These are phyloP conservation scores for Peromyscus leucopus DNA, from an alignment of 2,113 vertebrate genomes.

Conservation along the genomic window DNA sequence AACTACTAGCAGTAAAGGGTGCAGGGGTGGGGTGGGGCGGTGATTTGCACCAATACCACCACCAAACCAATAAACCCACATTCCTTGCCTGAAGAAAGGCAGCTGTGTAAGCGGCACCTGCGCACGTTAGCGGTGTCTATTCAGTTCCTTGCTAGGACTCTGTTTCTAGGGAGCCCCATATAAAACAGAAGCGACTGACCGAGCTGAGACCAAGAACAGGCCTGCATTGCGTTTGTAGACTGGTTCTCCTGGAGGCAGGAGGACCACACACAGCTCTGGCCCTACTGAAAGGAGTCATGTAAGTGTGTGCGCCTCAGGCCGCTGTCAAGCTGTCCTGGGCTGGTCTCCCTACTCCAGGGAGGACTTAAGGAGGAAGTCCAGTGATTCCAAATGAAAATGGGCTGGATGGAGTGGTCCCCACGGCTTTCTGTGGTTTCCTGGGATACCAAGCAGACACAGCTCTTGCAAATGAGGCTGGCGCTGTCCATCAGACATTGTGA, in stretches of 20 bases:
- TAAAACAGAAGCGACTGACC: not conserved
- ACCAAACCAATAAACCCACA: not conserved
- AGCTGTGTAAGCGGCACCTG: not conserved
- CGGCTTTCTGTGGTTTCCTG: not conserved
- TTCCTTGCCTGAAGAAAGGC: not conserved
- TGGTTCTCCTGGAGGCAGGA: not conserved
- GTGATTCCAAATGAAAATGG: slow-evolving; percentile 30
- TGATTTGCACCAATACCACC: not conserved
- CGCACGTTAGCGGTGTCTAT: not conserved
- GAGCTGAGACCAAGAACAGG: not conserved
- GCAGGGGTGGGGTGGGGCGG: not conserved
- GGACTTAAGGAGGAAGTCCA: slow-evolving; percentile 1
- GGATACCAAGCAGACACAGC: slow-evolving; percentile 7
- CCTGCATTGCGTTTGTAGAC: not conserved
- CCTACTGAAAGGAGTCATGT: not conserved
- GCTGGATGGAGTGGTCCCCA: not conserved
- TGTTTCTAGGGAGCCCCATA: not conserved
- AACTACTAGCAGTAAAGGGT: not conserved
- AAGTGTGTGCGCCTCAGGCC: not conserved
- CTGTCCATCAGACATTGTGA: not conserved
- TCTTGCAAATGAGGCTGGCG: not conserved
- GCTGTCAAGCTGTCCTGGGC: not conserved
- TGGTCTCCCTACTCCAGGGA: not conserved
- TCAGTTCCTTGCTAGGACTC: not conserved
- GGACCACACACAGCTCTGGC: not conserved